Conservation (phyloP, 2,888 invertebrate species). For the Perizoma affinitatum region DNA sequence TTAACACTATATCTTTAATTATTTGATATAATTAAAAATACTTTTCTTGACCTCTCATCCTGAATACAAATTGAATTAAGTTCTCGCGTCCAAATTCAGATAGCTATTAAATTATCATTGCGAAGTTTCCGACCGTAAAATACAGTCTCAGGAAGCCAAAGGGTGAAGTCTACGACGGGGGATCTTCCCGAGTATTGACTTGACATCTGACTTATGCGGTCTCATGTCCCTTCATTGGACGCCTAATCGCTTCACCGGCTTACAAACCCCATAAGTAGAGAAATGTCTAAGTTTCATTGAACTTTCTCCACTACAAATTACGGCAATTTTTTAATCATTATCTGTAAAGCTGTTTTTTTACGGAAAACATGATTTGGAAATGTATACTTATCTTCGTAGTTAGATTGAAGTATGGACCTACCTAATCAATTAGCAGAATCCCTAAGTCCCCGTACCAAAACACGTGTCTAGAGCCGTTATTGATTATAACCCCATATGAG, state of each 20-base stretch:
- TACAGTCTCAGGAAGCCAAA: constrained; percentile 22
- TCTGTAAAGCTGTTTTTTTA: no score
- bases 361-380: no score
- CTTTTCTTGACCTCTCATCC: no score
- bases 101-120: constrained; percentile 13
- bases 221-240: constrained; percentile 34
- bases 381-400: no score
- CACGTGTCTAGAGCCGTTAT: constrained; percentile 55
- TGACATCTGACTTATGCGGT: constrained; percentile 43
- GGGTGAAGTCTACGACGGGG: constrained; percentile 26
- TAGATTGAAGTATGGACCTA: no score
- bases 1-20: no score
- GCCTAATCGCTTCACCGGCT: constrained; percentile 29
- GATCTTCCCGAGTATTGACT: constrained; percentile 34
- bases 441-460: constrained; percentile 16
- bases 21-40: no score
- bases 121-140: constrained; percentile 6
- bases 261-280: constrained; percentile 31
- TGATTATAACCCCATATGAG: constrained; percentile 77
- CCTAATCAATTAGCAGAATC: constrained; percentile 18
- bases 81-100: background rate
- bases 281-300: no score
- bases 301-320: no score
- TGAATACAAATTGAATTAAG: no score
- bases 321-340: no score